A percentile compares a stretch with the other conserved stretches of the same genome.
Conservation (phyloP, 2,113 vertebrate species). For the Thunnus maccoyii region DNA sequence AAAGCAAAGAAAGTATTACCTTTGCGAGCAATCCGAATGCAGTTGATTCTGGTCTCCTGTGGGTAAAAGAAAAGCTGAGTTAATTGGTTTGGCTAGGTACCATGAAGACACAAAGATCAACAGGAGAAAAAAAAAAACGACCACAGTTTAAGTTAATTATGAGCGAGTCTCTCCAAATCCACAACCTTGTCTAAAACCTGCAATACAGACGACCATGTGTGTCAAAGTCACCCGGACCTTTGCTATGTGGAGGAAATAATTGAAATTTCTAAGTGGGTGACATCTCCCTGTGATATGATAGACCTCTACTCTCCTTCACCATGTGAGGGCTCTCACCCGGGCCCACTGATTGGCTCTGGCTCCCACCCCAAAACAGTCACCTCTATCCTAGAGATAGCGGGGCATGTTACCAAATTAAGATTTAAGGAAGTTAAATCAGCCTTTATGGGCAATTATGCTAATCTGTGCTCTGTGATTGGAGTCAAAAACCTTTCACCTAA, state of each 20-base stretch:
- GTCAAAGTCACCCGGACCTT: constrained; percentile 53
- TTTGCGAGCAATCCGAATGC: constrained; percentile 94
- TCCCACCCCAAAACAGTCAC: constrained; percentile 34
- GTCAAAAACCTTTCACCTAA: constrained; percentile 70
- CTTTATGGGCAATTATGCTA: constrained; percentile 80
- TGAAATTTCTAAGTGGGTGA: constrained; percentile 48
- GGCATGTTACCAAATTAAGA: constrained; percentile 72
- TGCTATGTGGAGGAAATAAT: constrained; percentile 38
- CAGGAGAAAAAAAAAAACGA: not conserved
- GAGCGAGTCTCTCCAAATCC: constrained; percentile 5
- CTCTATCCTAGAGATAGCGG: constrained; percentile 24
- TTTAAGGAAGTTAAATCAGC: constrained; percentile 72
- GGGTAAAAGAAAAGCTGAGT: constrained; percentile 31
- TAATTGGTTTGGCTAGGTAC: constrained; percentile 22
- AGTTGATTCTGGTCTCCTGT: constrained; percentile 95
- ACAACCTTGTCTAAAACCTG: constrained; percentile 7
- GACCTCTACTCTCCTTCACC: constrained; percentile 21
- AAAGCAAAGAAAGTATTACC: constrained; percentile 83
- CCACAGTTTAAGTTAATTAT: constrained; percentile 8
- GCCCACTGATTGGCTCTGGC: constrained; percentile 12
- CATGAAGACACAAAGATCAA: constrained; percentile 11
- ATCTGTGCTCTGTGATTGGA: constrained; percentile 70
- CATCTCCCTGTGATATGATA: constrained; percentile 44
- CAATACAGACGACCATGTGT: not conserved
- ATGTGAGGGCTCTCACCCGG: constrained; percentile 16